Conservation (phyloP, 2,888 invertebrate species). For the Cephalotes varians region DNA sequence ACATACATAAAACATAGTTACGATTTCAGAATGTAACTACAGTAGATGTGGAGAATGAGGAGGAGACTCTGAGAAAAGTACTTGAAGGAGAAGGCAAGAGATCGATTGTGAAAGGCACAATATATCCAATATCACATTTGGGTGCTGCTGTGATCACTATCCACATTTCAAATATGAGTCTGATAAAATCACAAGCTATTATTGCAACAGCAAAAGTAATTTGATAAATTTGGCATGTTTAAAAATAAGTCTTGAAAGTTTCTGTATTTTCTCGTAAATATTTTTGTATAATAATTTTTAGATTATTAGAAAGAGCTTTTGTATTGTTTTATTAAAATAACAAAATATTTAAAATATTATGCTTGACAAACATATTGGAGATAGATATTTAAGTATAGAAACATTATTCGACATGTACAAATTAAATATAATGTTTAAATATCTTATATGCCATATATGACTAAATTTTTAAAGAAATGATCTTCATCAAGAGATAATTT, state of each 20-base stretch:
- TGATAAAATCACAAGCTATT: conserved; percentile 73
- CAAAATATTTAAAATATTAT: not conserved
- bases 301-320: not conserved
- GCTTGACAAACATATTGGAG: not conserved
- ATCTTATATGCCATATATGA: not conserved
- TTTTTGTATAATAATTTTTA: not conserved
- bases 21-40: conserved; percentile 73
- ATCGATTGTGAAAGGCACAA: conserved; percentile 73
- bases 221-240: not conserved
- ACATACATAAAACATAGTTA: not conserved
- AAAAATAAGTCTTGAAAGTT: conserved; percentile 5
- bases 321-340: not conserved
- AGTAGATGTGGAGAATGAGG: conserved; percentile 76
- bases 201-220: conserved; percentile 77
- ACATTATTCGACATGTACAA: not conserved
- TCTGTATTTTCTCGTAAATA: not conserved
- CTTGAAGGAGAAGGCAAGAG: conserved; percentile 85
- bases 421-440: not conserved
- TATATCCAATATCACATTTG: conserved; percentile 83
- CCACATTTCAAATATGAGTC: conserved; percentile 77
- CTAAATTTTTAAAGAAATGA: not conserved
- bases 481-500: not conserved
- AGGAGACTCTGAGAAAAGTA: conserved; percentile 80
- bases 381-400: not conserved
- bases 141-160: conserved; percentile 84